Evolutionary conservation across 1,140 invertebrate species (phyloP).

Genomic region (Tetramorium parvispinum): DNA sequence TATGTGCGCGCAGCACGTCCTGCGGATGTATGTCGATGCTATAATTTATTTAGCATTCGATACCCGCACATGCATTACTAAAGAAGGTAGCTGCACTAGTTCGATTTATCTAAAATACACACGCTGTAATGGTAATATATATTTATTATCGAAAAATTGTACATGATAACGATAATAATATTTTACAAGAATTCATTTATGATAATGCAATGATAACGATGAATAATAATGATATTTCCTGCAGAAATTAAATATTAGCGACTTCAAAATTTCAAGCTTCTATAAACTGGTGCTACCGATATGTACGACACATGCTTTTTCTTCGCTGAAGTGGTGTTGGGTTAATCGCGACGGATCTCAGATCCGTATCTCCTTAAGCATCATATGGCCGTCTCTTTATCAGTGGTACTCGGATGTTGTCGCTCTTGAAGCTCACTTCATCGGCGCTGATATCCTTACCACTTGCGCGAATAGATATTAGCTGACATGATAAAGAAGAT

Average conservation of each 20-base stretch:
- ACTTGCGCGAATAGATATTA: constrained; percentile 20
- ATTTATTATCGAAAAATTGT: constrained; percentile 1
- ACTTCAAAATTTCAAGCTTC: not conserved
- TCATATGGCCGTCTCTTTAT: not conserved
- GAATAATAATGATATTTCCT: not conserved
- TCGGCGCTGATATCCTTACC: constrained; percentile 13
- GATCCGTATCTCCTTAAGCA: constrained; percentile 12
- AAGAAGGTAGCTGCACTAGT: not conserved
- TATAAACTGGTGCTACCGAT: not conserved
- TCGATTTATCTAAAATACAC: constrained; percentile 10
- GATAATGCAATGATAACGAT: not conserved
- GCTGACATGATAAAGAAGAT: not conserved
- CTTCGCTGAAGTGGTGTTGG: not conserved
- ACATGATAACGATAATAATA: not conserved
- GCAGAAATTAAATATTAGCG: not conserved
- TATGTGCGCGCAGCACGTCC: not conserved
- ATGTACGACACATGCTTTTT: not conserved
- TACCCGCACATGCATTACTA: constrained; percentile 13
- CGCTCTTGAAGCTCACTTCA: constrained; percentile 30
- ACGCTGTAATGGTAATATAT: not conserved
- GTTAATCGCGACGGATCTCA: constrained; percentile 32
- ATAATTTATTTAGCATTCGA: constrained; percentile 41
- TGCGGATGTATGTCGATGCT: not conserved
- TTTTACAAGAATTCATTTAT: not conserved
- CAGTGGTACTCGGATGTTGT: constrained; percentile 12